Evolutionary conservation across 2,888 invertebrate species (phyloP).

Genomic region (Acronicta alni): DNA sequence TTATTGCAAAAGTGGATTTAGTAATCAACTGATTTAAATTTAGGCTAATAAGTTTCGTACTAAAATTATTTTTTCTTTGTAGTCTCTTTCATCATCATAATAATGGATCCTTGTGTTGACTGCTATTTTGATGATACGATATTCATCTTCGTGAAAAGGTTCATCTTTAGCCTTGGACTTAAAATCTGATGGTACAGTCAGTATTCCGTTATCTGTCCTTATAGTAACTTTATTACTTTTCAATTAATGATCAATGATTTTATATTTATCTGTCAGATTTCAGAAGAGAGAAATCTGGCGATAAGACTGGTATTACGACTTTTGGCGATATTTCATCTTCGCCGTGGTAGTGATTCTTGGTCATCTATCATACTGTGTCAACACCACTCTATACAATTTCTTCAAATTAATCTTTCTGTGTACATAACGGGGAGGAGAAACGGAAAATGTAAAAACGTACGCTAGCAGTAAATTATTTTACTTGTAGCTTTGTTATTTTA

Average conservation of each 20-base stretch:
- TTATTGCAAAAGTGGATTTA: too few species aligned
- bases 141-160: too few species aligned
- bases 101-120: too few species aligned
- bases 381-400: constrained; percentile 39
- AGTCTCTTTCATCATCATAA: too few species aligned
- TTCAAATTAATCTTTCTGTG: constrained; percentile 19
- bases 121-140: too few species aligned
- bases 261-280: constrained; percentile 1
- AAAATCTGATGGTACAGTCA: too few species aligned
- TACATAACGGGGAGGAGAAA: constrained; percentile 2
- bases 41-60: too few species aligned
- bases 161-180: too few species aligned
- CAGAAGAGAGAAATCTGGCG: constrained; percentile 21
- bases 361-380: constrained; percentile 45
- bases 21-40: too few species aligned
- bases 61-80: too few species aligned
- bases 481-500: constrained; percentile 60
- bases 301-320: constrained; percentile 23
- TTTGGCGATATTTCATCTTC: constrained; percentile 20
- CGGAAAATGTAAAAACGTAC: constrained; percentile 39
- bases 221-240: too few species aligned
- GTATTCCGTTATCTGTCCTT: too few species aligned
- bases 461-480: constrained; percentile 56
- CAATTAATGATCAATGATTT: not conserved
- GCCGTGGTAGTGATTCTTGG: constrained; percentile 19